These are phyloP conservation scores for Cynodonichthys magdalenae DNA, from an alignment of 2,797 vertebrate species.

Conservation along the genomic window DNA sequence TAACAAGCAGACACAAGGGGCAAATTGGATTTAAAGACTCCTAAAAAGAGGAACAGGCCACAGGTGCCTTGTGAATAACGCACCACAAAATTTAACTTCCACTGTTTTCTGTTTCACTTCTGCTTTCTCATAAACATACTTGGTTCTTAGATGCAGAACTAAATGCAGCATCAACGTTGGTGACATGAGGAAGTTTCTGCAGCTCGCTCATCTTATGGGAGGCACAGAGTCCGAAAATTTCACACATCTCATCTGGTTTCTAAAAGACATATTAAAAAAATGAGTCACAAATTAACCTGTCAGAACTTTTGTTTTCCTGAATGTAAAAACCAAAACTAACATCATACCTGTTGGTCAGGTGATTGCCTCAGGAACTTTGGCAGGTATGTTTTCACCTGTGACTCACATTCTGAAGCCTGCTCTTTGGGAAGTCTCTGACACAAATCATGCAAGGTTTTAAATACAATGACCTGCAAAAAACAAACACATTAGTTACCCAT, in stretches of 20 bases:
- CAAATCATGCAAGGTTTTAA: conserved; percentile 55
- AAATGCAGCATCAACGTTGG: conserved; percentile 20
- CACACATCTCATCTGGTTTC: conserved; percentile 69
- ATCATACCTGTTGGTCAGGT: conserved; percentile 45
- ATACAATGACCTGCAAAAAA: conserved; percentile 50
- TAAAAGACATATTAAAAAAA: conserved; percentile 23
- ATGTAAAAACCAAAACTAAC: background rate
- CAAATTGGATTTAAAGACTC: conserved; percentile 68
- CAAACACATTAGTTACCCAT: background rate
- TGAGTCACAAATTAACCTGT: background rate
- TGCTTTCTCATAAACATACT: conserved; percentile 37
- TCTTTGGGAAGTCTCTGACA: conserved; percentile 56
- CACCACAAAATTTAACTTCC: conserved; percentile 23
- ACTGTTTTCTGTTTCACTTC: conserved; percentile 8
- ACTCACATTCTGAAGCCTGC: conserved; percentile 50
- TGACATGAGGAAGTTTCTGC: conserved; percentile 1
- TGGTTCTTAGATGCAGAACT: conserved; percentile 9
- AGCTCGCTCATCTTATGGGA: conserved; percentile 30
- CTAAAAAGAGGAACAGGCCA: conserved; percentile 33
- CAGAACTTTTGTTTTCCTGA: background rate
- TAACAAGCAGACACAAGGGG: conserved; percentile 74
- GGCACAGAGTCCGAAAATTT: conserved; percentile 71
- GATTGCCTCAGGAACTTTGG: conserved; percentile 64
- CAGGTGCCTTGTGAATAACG: background rate
- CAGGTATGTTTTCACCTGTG: conserved; percentile 61